Evolutionary conservation across 2,888 invertebrate genomes (phyloP).

Genomic region (Exephanes ischioxanthus): DNA sequence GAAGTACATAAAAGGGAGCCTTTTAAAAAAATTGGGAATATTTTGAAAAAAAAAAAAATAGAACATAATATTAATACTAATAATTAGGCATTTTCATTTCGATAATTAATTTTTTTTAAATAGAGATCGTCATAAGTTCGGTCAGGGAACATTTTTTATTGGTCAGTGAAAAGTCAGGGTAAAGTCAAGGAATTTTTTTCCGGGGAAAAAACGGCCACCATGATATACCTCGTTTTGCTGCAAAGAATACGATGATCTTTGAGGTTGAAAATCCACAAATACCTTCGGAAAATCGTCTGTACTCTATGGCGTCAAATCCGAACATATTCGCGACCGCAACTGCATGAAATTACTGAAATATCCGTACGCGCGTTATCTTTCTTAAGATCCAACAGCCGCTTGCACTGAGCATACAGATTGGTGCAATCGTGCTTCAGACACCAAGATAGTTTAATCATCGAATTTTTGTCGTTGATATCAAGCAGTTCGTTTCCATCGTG

Average conservation of each 20-base stretch:
- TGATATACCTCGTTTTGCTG: neutral
- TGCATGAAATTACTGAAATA: neutral
- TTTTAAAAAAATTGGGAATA: no score
- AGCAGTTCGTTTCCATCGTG: conserved; percentile 4
- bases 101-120: no score
- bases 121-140: no score
- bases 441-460: conserved; percentile 15
- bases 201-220: no score
- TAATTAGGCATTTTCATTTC: no score
- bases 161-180: no score
- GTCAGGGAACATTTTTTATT: no score
- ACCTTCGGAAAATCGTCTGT: neutral
- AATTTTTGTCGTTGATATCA: conserved; percentile 12
- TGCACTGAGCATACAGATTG: neutral
- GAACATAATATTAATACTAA: no score
- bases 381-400: neutral
- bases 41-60: no score
- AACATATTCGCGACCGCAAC: neutral
- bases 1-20: no score
- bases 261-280: neutral
- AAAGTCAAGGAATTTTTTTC: no score
- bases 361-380: neutral
- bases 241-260: neutral
- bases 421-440: conserved; percentile 3
- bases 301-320: neutral